Conservation (phyloP, 2,888 invertebrate genomes). For the Scaptomyza parva region DNA sequence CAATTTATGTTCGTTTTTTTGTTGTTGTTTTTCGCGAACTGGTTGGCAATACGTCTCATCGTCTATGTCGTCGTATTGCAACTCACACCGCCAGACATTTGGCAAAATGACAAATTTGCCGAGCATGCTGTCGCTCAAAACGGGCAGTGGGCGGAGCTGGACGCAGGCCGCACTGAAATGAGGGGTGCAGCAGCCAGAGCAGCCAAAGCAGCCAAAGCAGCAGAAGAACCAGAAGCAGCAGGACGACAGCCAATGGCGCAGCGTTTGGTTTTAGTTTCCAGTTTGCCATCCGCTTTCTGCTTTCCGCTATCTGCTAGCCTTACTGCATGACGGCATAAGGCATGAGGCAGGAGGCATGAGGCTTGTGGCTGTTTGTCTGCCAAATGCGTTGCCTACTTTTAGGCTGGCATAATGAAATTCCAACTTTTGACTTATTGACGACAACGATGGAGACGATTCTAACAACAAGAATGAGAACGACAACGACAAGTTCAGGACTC, state of each 20-base stretch:
- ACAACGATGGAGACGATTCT: conserved; percentile 40
- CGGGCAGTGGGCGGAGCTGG: conserved; percentile 36
- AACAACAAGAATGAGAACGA: conserved; percentile 27
- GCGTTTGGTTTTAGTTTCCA: conserved; percentile 68
- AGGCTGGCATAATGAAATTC: conserved; percentile 82
- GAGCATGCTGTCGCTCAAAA: conserved; percentile 62
- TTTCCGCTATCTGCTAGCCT: conserved; percentile 21
- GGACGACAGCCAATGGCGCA: conserved; percentile 63
- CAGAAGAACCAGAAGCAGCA: too few species aligned
- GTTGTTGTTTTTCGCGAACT: conserved; percentile 13
- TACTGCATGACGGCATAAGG: conserved; percentile 8
- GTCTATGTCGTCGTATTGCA: conserved; percentile 45
- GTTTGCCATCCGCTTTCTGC: conserved; percentile 23
- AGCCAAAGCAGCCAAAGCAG: too few species aligned
- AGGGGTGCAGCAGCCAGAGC: conserved; percentile 6
- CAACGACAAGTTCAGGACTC: conserved; percentile 22
- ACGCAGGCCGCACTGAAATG: conserved; percentile 9
- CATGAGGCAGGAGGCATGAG: too few species aligned
- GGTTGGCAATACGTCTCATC: conserved; percentile 7
- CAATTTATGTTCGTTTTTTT: conserved; percentile 28
- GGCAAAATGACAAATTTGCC: conserved; percentile 83
- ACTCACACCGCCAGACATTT: conserved; percentile 66
- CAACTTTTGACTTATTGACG: conserved; percentile 83
- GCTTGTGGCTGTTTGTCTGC: conserved; percentile 63
- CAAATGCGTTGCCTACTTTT: conserved; percentile 81